phyloP scores from a whole-genome alignment of 1,140 invertebrate genomes.

The Globodera ellingtonae region DNA sequence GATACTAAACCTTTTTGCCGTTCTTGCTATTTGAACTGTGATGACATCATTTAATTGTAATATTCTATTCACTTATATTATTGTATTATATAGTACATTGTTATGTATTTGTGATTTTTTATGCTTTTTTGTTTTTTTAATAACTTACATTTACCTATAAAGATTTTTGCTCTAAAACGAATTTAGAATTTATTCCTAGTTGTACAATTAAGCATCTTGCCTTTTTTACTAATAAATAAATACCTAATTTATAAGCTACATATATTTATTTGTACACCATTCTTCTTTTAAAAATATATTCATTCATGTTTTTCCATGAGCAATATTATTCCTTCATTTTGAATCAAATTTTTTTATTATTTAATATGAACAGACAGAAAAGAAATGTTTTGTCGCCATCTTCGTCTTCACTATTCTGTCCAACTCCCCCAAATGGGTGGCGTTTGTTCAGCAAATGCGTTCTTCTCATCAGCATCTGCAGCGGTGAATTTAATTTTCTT shows the following conservation, averaged over 20 bases:
- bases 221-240: neutral
- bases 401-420: no score
- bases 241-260: neutral
- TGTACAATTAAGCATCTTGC: neutral
- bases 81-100: no score
- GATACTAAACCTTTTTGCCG: neutral
- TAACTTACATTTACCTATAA: neutral
- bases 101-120: neutral
- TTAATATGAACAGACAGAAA: neutral
- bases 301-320: neutral
- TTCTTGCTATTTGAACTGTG: neutral
- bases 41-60: no score
- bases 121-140: neutral
- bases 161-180: neutral
- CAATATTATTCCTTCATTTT: neutral
- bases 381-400: no score
- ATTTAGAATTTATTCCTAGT: constrained; percentile 6
- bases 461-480: no score
- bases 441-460: no score
- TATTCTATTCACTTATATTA: no score
- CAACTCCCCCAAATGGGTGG: no score
- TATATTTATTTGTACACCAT: neutral
- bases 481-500: no score
- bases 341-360: neutral
- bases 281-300: neutral